Percentiles rank a stretch among this genome's conserved stretches.
Conservation (phyloP, 2,888 invertebrate genomes). For the Agonopterix arenella region DNA sequence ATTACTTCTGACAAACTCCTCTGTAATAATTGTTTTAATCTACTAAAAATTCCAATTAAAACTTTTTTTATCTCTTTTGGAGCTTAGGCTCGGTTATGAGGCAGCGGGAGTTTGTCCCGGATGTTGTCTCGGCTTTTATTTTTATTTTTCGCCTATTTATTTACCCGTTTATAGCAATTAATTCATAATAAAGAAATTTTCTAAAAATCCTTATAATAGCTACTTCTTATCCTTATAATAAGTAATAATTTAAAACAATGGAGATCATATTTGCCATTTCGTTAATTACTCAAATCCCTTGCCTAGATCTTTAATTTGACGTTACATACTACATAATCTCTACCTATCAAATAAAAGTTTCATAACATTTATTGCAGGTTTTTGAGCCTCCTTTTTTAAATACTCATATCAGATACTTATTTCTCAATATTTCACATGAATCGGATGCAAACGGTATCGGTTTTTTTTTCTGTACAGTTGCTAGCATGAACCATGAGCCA, state of each 20-base stretch:
- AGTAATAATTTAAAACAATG: no score
- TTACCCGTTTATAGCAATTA: neutral
- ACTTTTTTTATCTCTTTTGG: conserved; percentile 52
- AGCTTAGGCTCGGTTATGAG: conserved; percentile 44
- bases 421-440: conserved; percentile 29
- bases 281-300: no score
- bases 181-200: neutral
- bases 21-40: conserved; percentile 62
- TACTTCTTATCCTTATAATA: no score
- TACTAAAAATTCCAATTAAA: conserved; percentile 64
- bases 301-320: no score
- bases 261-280: no score
- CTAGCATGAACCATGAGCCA: neutral
- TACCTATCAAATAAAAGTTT: no score
- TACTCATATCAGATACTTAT: neutral
- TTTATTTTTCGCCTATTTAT: conserved; percentile 2
- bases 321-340: no score
- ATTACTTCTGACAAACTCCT: conserved; percentile 40
- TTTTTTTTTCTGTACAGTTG: conserved; percentile 24
- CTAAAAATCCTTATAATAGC: no score
- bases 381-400: neutral
- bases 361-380: no score
- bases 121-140: conserved; percentile 27
- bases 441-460: conserved; percentile 8
- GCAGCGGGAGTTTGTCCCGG: conserved; percentile 22